Conservation (phyloP, 2,113 vertebrate species). For the Xiphophorus hellerii region DNA sequence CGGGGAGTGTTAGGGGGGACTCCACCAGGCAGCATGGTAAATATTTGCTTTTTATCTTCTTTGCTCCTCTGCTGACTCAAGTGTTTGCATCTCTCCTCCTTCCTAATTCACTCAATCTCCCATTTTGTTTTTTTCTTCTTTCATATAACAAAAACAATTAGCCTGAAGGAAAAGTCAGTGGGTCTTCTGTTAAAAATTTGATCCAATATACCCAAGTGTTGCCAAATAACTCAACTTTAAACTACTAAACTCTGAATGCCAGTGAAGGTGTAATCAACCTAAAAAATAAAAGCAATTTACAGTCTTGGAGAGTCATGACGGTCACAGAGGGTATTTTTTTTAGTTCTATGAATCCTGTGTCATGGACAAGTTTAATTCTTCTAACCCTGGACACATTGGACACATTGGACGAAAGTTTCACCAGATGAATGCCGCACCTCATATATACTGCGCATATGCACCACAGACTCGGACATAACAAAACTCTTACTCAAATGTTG, state of each 20-base stretch:
- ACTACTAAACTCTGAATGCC: background rate
- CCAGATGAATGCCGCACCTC: background rate
- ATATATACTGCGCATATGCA: background rate
- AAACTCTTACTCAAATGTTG: no score
- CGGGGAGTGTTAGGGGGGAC: conserved; percentile 23
- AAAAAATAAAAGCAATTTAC: background rate
- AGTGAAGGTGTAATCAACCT: background rate
- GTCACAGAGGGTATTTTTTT: background rate
- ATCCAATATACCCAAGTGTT: background rate
- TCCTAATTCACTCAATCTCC: background rate
- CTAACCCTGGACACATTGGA: background rate
- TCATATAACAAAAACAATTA: conserved; percentile 41
- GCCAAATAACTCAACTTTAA: background rate
- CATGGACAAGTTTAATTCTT: no score
- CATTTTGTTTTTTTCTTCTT: conserved; percentile 1
- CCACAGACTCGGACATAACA: no score
- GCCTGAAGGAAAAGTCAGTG: conserved; percentile 43
- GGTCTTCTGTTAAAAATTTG: no score
- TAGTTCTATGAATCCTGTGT: background rate
- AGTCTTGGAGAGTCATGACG: background rate
- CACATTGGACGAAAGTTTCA: background rate
- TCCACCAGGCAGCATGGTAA: conserved; percentile 49
- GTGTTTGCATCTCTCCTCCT: conserved; percentile 11
- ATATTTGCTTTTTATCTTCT: conserved; percentile 68
- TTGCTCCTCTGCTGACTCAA: conserved; percentile 43